Conservation (phyloP, 2,113 vertebrate species). For the Siphamia tubifer region DNA sequence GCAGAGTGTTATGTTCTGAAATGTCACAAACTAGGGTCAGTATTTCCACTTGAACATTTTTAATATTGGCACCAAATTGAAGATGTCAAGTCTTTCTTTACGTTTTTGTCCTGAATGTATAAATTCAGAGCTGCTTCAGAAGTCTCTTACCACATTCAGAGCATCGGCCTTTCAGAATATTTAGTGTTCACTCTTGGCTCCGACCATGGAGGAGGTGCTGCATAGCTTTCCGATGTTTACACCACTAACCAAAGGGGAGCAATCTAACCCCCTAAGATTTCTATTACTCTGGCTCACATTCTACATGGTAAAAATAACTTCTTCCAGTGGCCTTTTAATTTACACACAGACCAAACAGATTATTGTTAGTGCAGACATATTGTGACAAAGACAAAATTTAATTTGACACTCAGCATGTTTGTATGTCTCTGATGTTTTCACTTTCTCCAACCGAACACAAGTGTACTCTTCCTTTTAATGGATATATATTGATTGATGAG, state of each 20-base stretch:
- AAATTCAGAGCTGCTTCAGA: slow-evolving; percentile 30
- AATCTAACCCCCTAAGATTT: slow-evolving; percentile 41
- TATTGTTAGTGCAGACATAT: slow-evolving; percentile 9
- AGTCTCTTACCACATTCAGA: slow-evolving; percentile 27
- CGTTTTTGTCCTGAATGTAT: neutral
- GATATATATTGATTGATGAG: neutral
- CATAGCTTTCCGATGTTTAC: slow-evolving; percentile 50
- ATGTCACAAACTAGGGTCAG: slow-evolving; percentile 9
- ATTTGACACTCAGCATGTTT: slow-evolving; percentile 12
- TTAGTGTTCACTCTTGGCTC: slow-evolving; percentile 36
- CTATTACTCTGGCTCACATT: slow-evolving; percentile 23
- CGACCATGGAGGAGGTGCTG: slow-evolving; percentile 41
- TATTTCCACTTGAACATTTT: neutral
- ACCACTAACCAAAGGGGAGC: slow-evolving; percentile 47
- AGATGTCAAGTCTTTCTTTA: neutral
- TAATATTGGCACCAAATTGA: neutral
- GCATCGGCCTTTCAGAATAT: slow-evolving; percentile 41
- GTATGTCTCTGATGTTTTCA: neutral
- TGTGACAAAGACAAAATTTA: slow-evolving; percentile 2
- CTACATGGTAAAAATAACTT: slow-evolving; percentile 30
- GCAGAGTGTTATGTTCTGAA: too few species aligned
- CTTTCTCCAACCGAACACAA: neutral
- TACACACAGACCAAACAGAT: neutral
- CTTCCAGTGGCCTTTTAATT: slow-evolving; percentile 23
- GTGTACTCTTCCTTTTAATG: neutral